These are phyloP conservation scores for Megalurothrips usitatus DNA, from an alignment of 2,888 invertebrate species.

Conservation along the genomic window DNA sequence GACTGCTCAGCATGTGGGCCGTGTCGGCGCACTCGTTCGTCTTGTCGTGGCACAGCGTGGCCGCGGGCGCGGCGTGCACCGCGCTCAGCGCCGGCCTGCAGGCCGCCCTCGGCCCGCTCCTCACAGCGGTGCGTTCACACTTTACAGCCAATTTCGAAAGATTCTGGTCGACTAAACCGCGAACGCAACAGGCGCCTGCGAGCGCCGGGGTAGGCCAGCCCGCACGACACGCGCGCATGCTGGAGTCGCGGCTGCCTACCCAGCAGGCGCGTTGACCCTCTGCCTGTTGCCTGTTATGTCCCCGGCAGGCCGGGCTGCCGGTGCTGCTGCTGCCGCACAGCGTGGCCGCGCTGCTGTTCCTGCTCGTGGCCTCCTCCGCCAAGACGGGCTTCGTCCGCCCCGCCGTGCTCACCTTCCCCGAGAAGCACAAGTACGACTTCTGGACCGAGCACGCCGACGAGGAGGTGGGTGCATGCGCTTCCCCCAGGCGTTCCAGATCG, in stretches of 20 bases:
- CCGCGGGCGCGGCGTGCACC: constrained; percentile 37
- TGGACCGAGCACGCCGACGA: constrained; percentile 26
- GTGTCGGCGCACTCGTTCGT: constrained; percentile 42
- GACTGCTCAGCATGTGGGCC: constrained; percentile 40
- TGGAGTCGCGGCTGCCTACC: no score
- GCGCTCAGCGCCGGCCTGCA: constrained; percentile 40
- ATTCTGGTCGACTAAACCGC: no score
- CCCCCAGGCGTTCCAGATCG: neutral
- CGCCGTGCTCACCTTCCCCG: constrained; percentile 39
- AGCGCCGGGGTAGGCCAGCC: no score
- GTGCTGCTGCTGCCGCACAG: constrained; percentile 40
- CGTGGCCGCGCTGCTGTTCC: constrained; percentile 39
- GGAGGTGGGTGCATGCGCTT: neutral
- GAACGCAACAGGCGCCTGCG: no score
- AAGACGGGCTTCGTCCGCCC: constrained; percentile 38
- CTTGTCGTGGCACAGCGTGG: constrained; percentile 39
- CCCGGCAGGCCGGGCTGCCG: constrained; percentile 34
- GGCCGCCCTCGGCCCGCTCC: constrained; percentile 37
- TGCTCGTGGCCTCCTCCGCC: constrained; percentile 37
- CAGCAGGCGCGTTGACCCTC: no score
- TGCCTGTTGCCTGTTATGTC: neutral
- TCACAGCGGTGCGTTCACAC: constrained; percentile 35
- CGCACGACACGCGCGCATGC: no score
- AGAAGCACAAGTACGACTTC: constrained; percentile 40
- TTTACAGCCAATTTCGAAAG: no score